A percentile compares a stretch with the other conserved stretches of the same genome.
Evolutionary conservation across 2,888 invertebrate genomes (phyloP).

Genomic region (Microctonus aethiopoides): DNA sequence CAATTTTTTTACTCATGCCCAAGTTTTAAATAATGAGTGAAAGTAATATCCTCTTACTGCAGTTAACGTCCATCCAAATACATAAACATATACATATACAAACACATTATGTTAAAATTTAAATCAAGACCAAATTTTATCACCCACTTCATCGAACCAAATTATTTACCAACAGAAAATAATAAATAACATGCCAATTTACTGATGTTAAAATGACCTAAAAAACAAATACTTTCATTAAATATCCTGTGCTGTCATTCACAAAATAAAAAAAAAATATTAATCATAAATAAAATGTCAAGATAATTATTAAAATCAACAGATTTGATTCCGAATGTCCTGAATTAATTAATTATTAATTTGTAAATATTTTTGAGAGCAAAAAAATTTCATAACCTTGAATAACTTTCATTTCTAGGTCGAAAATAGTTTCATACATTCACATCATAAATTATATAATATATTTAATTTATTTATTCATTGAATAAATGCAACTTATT

Average conservation of each 20-base stretch:
- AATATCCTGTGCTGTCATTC: no score
- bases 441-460: background rate
- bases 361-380: no score
- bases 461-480: no score
- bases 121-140: background rate
- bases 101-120: background rate
- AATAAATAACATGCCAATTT: background rate
- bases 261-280: no score
- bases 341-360: no score
- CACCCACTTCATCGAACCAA: background rate
- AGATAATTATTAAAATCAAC: background rate
- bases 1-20: background rate
- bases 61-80: background rate
- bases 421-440: background rate
- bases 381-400: background rate
- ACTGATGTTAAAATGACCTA: background rate
- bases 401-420: background rate
- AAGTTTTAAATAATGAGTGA: background rate
- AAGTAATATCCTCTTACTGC: background rate
- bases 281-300: background rate
- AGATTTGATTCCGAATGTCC: no score
- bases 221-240: no score
- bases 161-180: background rate
- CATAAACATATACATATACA: background rate
- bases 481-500: background rate